Base-by-base conservation (phyloP, 37 sponge, comb jelly and placozoan species). In the Beroe ovata region DNA sequence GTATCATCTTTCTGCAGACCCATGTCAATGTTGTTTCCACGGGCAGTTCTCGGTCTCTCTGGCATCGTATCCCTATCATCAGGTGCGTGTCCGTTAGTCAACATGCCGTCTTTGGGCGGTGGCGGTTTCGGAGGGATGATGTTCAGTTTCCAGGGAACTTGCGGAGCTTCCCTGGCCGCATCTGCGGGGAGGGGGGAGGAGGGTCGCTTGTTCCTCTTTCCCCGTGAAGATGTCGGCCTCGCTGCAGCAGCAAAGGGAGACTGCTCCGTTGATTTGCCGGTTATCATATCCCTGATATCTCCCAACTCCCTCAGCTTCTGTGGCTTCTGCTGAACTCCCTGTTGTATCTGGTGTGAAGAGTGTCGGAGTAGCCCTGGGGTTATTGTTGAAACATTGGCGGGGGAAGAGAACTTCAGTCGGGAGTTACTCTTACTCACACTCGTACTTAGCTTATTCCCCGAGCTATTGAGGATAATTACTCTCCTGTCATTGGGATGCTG, bases 341-440 rank as follows among this genome's bases (percentile, higher is more conserved):
- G 84, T 26, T 42, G 22, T 11, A 77, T 19, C 23, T 77, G 47
- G 6, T 77, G 3, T 22, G 35, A 6, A 22, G 25, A 36, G 47
- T 77, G 84, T 77, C 84, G 41, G 0, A 77, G 54, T 35, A 77
- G 22, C 4, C 84, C 84, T 42, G 84, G 84, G n/a, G 84, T 77
- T 42, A 77, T 77, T 21, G 54, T 77, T 30, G 84, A 77, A 1
- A 77, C 36, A 36, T 77, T 77, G 20, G 84, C 54, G 19, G 84
- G 84, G 8, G 84, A 35, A 42, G 26, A 35, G 23, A 77, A 32
- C 54, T 36, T 77, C 42, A 42, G 23, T 77, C 84, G 39, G 19
- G 84, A 54, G 23, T 54, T 42, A 54, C 54, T 77, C 54, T 42
- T 77, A 22, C 42, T 77, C 54, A 77, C 38, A 22, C 54, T 11